A percentile compares a stretch with the other conserved stretches of the same genome.
Evolutionary conservation across 2,797 vertebrate species (phyloP).

Genomic region (Aphelocoma californica): DNA sequence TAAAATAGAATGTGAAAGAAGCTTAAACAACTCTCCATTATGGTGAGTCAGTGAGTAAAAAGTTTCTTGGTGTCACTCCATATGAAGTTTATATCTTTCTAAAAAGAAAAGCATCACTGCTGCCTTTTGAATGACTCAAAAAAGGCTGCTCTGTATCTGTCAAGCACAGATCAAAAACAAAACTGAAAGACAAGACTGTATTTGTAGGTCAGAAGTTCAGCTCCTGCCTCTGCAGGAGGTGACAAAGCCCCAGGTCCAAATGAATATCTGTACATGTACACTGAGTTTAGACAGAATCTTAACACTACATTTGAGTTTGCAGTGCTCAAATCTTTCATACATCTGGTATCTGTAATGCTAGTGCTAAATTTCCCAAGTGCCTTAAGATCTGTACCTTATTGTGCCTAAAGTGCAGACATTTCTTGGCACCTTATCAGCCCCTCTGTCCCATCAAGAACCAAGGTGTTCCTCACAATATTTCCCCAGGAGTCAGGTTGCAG

Average conservation of each 20-base stretch:
- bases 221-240: not conserved
- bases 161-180: not conserved
- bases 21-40: not conserved
- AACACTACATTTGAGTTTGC: not conserved
- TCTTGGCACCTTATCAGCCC: not conserved
- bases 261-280: not conserved
- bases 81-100: not conserved
- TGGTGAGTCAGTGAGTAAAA: not conserved
- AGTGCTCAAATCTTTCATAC: not conserved
- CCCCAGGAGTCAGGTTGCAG: not conserved
- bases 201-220: not conserved
- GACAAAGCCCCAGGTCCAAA: not conserved
- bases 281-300: not conserved
- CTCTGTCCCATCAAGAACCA: rapidly evolving
- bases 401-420: not conserved
- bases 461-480: not conserved
- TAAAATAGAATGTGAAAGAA: not conserved
- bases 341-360: not conserved
- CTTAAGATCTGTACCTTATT: not conserved
- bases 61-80: not conserved
- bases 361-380: not conserved
- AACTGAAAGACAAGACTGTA: not conserved
- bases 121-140: not conserved
- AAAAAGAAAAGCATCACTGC: not conserved
- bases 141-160: not conserved